Percentiles rank a stretch among this genome's conserved stretches.
Evolutionary conservation across 2,797 vertebrate species (phyloP).

Genomic region (Cirrhinus mrigala): DNA sequence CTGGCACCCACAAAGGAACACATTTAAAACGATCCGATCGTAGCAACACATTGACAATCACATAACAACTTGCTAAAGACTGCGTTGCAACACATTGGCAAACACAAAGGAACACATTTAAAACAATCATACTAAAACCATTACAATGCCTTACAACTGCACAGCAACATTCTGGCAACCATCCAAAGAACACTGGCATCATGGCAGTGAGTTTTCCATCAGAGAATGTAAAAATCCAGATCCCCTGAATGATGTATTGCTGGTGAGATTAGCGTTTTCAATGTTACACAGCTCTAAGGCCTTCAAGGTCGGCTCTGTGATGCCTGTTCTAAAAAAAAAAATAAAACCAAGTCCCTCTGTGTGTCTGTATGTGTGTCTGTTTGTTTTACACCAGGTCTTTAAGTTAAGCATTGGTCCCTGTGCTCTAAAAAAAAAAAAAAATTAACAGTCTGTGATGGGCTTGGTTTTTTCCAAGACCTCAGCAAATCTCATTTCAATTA

Average conservation of each 20-base stretch:
- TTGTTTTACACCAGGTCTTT: conserved; percentile 8
- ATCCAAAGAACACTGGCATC: background rate
- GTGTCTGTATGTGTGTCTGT: background rate
- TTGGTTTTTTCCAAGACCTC: conserved; percentile 7
- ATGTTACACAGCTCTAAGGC: background rate
- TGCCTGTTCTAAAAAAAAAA: background rate
- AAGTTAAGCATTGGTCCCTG: conserved; percentile 4
- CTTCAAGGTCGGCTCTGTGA: conserved; percentile 16
- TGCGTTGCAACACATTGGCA: background rate
- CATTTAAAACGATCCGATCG: background rate
- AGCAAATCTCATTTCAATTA: conserved; percentile 31
- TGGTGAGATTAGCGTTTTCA: background rate
- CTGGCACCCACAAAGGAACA: background rate
- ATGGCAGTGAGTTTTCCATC: background rate
- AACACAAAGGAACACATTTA: too few relatives aligned
- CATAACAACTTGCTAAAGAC: background rate
- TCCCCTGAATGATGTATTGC: background rate
- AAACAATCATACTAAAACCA: too few relatives aligned
- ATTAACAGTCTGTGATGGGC: background rate
- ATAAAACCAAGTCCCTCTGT: background rate
- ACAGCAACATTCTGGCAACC: background rate
- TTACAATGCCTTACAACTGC: background rate
- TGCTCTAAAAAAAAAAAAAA: background rate
- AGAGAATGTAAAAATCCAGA: background rate
- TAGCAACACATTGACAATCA: background rate